Percentiles rank a stretch among this genome's conserved stretches.
Conservation (phyloP, 2,113 vertebrate species). For the Stigmatopora nigra region DNA sequence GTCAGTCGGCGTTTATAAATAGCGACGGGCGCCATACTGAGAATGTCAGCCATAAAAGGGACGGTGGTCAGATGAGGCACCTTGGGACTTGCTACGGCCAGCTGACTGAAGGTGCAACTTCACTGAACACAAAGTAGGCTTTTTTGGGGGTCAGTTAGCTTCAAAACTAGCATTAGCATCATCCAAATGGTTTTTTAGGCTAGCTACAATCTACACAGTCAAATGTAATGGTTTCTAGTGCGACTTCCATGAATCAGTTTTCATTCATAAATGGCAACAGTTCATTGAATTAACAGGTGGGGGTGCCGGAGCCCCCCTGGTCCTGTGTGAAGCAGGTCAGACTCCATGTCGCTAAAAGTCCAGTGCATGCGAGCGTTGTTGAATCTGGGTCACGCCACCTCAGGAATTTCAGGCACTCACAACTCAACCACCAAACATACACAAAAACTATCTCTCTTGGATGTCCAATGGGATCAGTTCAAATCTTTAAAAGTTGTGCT, state of each 20-base stretch:
- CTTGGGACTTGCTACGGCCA: conserved; percentile 12
- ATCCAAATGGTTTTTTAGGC: neutral
- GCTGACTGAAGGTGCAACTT: neutral
- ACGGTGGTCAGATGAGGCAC: conserved; percentile 34
- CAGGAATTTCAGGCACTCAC: conserved; percentile 63
- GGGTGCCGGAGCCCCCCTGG: neutral
- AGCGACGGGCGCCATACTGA: conserved; percentile 43
- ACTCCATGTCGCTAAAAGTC: conserved; percentile 16
- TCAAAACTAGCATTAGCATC: neutral
- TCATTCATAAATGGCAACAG: neutral
- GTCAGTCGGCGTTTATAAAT: conserved; percentile 53
- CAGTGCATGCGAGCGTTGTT: conserved; percentile 24
- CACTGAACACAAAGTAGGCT: no score
- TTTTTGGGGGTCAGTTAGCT: neutral
- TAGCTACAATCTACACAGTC: neutral
- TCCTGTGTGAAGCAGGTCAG: conserved; percentile 38
- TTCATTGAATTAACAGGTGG: neutral
- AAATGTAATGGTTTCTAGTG: neutral
- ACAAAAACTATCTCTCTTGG: conserved; percentile 17
- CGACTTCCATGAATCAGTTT: neutral
- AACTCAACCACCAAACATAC: conserved; percentile 27
- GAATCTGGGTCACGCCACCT: conserved; percentile 62
- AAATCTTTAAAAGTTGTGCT: neutral
- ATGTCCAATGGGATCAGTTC: neutral
- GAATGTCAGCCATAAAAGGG: conserved; percentile 65